These are phyloP conservation scores for Merluccius polli DNA, from an alignment of 2,797 vertebrate genomes.

Conservation along the genomic window DNA sequence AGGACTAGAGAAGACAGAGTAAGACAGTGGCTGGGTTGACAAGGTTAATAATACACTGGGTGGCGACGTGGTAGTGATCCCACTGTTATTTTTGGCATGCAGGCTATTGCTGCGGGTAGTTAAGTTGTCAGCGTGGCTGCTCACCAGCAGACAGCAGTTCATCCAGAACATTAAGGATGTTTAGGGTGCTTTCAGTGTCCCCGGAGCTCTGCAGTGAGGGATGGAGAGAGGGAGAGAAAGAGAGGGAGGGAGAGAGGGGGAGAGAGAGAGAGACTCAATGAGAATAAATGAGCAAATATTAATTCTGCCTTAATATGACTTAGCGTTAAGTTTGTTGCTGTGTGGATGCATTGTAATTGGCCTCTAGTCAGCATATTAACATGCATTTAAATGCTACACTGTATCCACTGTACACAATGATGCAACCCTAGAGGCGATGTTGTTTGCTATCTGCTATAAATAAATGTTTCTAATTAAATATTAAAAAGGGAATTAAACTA, in stretches of 20 bases:
- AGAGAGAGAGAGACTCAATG: conserved; percentile 12
- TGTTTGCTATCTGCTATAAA: background rate
- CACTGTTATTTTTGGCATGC: background rate
- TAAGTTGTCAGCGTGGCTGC: conserved; percentile 32
- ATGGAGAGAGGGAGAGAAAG: conserved; percentile 11
- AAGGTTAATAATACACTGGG: background rate
- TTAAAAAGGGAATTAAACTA: background rate
- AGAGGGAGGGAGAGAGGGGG: conserved; percentile 4
- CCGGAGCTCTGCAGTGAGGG: conserved; percentile 71
- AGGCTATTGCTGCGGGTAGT: background rate
- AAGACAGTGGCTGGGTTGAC: too few species aligned
- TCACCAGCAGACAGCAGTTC: conserved; percentile 87
- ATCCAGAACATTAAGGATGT: conserved; percentile 80
- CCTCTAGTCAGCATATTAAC: background rate
- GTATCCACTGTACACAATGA: background rate
- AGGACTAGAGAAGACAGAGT: background rate
- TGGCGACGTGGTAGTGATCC: too few species aligned
- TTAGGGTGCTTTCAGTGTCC: conserved; percentile 77
- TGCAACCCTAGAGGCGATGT: background rate
- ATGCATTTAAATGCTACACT: background rate
- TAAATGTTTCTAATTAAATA: background rate
- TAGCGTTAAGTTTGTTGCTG: background rate
- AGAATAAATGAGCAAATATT: background rate
- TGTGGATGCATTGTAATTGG: background rate
- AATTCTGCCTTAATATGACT: background rate